Percentiles rank a stretch among this genome's conserved stretches.
phyloP scores from a whole-genome alignment of 1,140 invertebrate genomes.

The Bombus impatiens region DNA sequence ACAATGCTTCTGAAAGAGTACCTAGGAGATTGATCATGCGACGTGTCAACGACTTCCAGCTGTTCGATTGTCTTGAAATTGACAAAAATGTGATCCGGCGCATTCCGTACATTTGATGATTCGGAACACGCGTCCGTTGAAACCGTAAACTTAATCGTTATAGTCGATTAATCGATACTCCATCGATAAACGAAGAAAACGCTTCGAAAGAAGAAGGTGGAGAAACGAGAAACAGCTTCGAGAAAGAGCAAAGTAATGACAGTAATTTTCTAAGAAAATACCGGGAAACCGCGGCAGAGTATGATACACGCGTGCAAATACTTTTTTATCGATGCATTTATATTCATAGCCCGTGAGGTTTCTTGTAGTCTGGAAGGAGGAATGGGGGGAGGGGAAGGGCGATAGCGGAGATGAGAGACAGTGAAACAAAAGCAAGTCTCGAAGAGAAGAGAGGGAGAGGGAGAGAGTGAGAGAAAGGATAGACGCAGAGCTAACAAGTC shows the following conservation, averaged over 20 bases:
- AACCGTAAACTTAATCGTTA: background rate
- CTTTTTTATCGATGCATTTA: conserved; percentile 46
- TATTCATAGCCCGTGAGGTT: conserved; percentile 45
- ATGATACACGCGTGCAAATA: conserved; percentile 1
- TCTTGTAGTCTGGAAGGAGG: background rate
- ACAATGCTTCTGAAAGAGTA: too few relatives aligned
- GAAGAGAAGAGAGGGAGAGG: background rate
- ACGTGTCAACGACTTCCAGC: too few relatives aligned
- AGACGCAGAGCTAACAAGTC: conserved; percentile 49
- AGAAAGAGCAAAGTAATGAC: background rate
- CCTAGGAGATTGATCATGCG: too few relatives aligned
- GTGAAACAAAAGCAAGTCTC: conserved; percentile 2
- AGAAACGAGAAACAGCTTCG: background rate
- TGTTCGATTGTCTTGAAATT: too few relatives aligned
- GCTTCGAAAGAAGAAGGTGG: background rate
- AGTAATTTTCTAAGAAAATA: background rate
- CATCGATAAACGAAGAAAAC: too few relatives aligned
- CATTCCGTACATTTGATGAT: background rate
- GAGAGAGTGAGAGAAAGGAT: background rate
- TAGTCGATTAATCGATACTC: too few relatives aligned
- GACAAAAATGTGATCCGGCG: background rate
- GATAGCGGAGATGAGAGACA: background rate
- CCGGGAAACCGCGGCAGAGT: background rate
- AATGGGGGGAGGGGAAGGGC: background rate
- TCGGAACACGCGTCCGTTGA: background rate